Percentiles rank a stretch among this genome's conserved stretches.
Conservation (phyloP, 2,113 vertebrate species). For the human (Homo sapiens) region GRCh38 chr7:72889001-72889500, state of each 20-base stretch:
- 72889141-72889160: not conserved
- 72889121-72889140: not conserved
- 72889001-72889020: not conserved
- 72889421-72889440: too few species aligned
- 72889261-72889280: not conserved
- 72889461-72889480: too few species aligned
- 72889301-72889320: not conserved
- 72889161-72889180: not conserved
- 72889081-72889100: not conserved
- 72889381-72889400: not conserved
- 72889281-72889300: not conserved
- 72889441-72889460: too few species aligned
- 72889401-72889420: not conserved
- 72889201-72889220: not conserved
- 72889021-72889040: not conserved
- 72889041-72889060: not conserved
- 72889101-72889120: not conserved
- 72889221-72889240: not conserved
- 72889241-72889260: not conserved
- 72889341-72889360: not conserved
- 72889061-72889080: not conserved
- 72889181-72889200: not conserved
- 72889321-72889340: too few species aligned
- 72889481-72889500: too few species aligned
- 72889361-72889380: not conserved